Evolutionary conservation across 2,888 invertebrate species (phyloP).

Genomic region (Ophion costatus): DNA sequence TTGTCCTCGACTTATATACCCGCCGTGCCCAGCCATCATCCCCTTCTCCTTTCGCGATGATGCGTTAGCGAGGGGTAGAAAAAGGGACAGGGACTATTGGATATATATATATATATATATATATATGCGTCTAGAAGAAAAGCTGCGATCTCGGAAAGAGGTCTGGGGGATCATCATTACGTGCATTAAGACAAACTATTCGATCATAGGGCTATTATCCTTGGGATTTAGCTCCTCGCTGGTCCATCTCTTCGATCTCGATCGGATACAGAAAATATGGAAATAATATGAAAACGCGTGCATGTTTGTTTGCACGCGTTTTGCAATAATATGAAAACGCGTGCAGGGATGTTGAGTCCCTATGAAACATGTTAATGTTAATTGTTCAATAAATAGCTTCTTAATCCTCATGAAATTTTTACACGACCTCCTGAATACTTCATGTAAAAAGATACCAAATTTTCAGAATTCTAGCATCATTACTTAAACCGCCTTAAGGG

Average conservation of each 20-base stretch:
- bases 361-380: no score
- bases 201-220: constrained; percentile 49
- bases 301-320: no score
- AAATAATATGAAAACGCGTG: constrained; percentile 29
- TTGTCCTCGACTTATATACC: constrained; percentile 82
- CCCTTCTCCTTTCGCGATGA: constrained; percentile 34
- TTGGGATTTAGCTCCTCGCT: not conserved
- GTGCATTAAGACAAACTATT: constrained; percentile 80
- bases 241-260: not conserved
- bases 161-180: constrained; percentile 77
- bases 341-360: no score
- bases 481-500: no score
- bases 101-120: constrained; percentile 69
- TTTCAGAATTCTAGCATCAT: no score
- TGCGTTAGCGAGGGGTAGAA: constrained; percentile 31
- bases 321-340: no score
- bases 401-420: no score
- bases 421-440: no score
- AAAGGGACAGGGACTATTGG: constrained; percentile 9
- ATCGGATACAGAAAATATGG: constrained; percentile 2
- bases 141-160: constrained; percentile 70
- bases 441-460: no score
- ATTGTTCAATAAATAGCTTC: no score
- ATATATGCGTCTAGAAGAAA: constrained; percentile 76
- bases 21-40: constrained; percentile 70